Evolutionary conservation across 2,113 vertebrate species (phyloP), one percentile per base, ranked within the genome.

Genomic region (Lampris megalopsis): DNA sequence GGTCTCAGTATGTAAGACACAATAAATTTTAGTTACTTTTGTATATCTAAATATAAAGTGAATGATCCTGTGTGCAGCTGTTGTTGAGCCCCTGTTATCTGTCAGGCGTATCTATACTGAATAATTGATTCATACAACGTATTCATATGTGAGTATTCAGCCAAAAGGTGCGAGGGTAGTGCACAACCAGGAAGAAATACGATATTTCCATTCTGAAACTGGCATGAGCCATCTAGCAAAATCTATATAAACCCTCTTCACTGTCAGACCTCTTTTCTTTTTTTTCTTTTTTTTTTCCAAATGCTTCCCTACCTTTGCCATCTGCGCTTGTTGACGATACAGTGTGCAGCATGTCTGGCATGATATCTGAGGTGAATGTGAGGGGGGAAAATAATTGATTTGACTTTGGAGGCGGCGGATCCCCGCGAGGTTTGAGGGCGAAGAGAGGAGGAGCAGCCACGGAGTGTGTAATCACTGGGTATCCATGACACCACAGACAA

Each of bases 401-500:
- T 90, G 90, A 90, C 81, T 88, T 88, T 88, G 79, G 73, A 79
- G 63, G 61, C 71, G 68, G 50, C 57, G 68, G 84, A 80, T 85
- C 82, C 87, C 87, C 77, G 54, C 4, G 77, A 84, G 88, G 79
- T 83, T 88, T 89, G 86, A 84, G 86, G 83, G 81, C 54, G 74
- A 86, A 81, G 56, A 38, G 82, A 88, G 85, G 85, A 80, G 81
- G 82, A 80, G 81, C 78, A 84, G 77, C 73, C 81, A 84, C 10
- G 36, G 77, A 82, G 85, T 86, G 88, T 85, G 89, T 92, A 91
- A 93, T 92, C 84, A 89, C 84, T 88, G 75, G 85, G 86, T 92
- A 89, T 91, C 90, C 88, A 90, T 86, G 75, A 89, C 85, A 92
- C 88, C 88, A 60, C 87, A 91, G 73, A 94, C 84, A 95, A 92